Evolutionary conservation across 2,888 invertebrate species (phyloP), one percentile per base, ranked within the genome.

Genomic region (Eurois occulta): DNA sequence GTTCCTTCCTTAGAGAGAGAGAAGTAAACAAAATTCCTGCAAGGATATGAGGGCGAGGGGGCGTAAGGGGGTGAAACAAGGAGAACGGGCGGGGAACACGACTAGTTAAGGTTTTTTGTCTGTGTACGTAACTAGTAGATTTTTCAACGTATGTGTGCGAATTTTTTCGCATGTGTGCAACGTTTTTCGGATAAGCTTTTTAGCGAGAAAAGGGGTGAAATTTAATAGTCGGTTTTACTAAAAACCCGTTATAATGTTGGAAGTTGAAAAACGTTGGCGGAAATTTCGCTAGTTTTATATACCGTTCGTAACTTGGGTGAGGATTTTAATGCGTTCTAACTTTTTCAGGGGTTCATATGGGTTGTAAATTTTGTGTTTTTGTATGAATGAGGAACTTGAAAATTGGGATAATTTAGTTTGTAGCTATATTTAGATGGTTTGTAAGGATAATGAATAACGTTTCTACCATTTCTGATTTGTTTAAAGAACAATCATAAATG

Each of bases 21-120:
- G 96, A 96, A 95, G 96, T 96, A 96, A 96, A 96, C 96, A 96
- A 96, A 96, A 95, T 96, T 95, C 95, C 96, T 96, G 94, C 95
- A 96, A 96, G 96, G 96, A 96, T 96, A 94, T 95, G 95, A 95
- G 94, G 93, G 92, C 91, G 80, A 52, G 80, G 78, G 84, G 82
- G 60, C 88, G 90, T 89, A 66, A 80, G 80, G 71, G 69, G 78
- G 79, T 74, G 77, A 62, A 73, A 72, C 64, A 80, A 75, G 86
- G 81, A 85, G 70, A 77, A 80, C 84, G 84, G 79, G 83, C 48
- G 73, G 62, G 55, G 78, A 85, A 81, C 84, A 86, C 88, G 79
- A 93, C 93, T 96, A 96, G 96, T 95, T 95, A 94, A 93, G 91
- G 94, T 95, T 96, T 96, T 96, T 96, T 95, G 95, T 92, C 89